phyloP scores from a whole-genome alignment of 2,797 vertebrate genomes.

The Phalloptychus januarius region DNA sequence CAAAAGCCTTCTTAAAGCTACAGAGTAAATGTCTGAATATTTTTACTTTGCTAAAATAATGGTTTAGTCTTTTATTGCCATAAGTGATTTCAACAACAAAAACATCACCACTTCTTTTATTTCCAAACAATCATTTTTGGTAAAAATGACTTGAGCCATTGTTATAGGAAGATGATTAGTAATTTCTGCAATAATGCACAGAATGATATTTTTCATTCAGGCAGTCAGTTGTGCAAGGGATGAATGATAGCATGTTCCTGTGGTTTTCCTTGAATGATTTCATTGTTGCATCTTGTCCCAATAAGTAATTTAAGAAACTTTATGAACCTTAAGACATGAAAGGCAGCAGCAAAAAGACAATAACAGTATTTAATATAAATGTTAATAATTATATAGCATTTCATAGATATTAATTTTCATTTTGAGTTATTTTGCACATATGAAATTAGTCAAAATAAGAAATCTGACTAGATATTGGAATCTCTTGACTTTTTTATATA shows the following conservation, averaged over 20 bases:
- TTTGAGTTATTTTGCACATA: not conserved
- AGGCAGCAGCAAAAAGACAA: not conserved
- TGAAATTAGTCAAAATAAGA: not conserved
- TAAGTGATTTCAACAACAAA: too few relatives aligned
- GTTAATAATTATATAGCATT: not conserved
- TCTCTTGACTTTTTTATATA: not conserved
- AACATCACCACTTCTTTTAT: too few relatives aligned
- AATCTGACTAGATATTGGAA: not conserved
- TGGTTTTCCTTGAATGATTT: not conserved
- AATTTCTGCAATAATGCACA: not conserved
- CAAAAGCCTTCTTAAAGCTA: not conserved
- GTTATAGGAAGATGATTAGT: not conserved
- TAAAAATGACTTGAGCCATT: too few relatives aligned
- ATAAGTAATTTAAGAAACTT: not conserved
- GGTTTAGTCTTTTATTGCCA: too few relatives aligned
- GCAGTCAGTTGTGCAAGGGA: not conserved
- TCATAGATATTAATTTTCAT: not conserved
- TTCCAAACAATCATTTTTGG: too few relatives aligned
- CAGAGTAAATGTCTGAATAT: not conserved
- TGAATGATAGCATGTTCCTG: not conserved
- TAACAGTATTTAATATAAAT: not conserved
- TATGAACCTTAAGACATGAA: not conserved
- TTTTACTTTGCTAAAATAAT: too few relatives aligned
- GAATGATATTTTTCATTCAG: not conserved
- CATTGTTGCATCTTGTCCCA: not conserved